Evolutionary conservation across 1,140 invertebrate genomes (phyloP).

Genomic region (Macrotrachela quadricornifera): DNA sequence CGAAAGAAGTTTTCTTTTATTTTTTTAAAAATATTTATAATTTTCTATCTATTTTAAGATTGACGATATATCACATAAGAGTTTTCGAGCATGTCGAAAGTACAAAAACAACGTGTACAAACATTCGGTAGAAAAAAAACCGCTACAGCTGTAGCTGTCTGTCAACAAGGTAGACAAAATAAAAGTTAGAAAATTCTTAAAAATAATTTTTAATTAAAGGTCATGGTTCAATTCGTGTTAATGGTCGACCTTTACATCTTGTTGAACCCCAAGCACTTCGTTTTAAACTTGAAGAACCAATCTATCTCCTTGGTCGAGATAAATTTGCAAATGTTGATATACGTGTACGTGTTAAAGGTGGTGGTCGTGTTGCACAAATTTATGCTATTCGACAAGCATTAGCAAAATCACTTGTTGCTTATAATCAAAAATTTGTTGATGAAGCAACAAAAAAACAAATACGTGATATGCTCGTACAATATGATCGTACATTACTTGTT

Average conservation of each 20-base stretch:
- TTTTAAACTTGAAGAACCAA: constrained; percentile 82
- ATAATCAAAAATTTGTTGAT: constrained; percentile 99
- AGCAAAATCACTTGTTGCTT: constrained; percentile 86
- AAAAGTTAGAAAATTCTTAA: too few species aligned
- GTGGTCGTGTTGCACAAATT: constrained; percentile 92
- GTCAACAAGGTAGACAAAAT: constrained; percentile 38
- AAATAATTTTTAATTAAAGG: constrained; percentile 36
- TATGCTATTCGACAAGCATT: constrained; percentile 94
- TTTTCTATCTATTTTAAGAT: too few species aligned
- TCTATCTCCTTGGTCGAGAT: constrained; percentile 83
- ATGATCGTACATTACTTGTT: constrained; percentile 85
- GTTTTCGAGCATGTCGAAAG: too few species aligned
- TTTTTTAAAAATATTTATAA: too few species aligned
- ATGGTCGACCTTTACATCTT: constrained; percentile 79
- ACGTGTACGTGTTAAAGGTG: constrained; percentile 82
- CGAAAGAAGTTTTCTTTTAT: too few species aligned
- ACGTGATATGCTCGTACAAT: constrained; percentile 88
- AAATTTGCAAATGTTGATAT: constrained; percentile 82
- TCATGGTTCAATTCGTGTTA: constrained; percentile 64
- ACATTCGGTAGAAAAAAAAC: constrained; percentile 53
- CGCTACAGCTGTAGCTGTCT: constrained; percentile 91
- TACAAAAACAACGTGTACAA: too few species aligned
- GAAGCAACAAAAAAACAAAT: constrained; percentile 98
- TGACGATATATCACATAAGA: too few species aligned
- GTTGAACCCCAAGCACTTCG: constrained; percentile 81